A percentile compares a stretch with the other conserved stretches of the same genome.
Evolutionary conservation across 2,797 vertebrate species (phyloP).

Genomic region (Taeniopygia guttata): DNA sequence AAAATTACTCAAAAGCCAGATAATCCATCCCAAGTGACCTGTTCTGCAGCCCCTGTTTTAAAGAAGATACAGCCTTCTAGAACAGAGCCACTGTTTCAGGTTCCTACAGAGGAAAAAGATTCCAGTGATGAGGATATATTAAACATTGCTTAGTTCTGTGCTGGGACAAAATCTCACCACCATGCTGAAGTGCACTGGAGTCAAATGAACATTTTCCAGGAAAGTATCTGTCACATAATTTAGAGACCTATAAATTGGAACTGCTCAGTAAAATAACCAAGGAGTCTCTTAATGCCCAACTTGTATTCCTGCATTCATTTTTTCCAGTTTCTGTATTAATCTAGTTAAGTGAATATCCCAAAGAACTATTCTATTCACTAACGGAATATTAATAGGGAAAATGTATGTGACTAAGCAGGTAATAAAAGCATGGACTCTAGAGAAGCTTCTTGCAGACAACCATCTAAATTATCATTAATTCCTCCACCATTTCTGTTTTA

Average conservation of each 20-base stretch:
- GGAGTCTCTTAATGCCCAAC: not conserved
- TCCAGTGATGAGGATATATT: not conserved
- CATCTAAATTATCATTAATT: slow-evolving; percentile 44
- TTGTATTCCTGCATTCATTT: not conserved
- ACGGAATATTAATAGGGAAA: slow-evolving; percentile 34
- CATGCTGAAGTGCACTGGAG: not conserved
- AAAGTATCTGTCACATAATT: not conserved
- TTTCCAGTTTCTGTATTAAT: slow-evolving; percentile 20
- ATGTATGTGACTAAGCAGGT: not conserved
- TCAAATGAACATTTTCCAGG: not conserved
- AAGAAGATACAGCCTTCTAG: not conserved
- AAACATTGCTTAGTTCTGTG: not conserved
- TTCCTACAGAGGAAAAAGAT: not conserved
- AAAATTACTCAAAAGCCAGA: not conserved
- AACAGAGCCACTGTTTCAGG: not conserved
- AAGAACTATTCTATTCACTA: slow-evolving; percentile 20
- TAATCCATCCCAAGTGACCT: not conserved
- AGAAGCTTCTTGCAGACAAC: slow-evolving; percentile 20
- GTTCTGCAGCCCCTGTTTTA: not conserved
- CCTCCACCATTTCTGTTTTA: not conserved
- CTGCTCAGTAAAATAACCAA: not conserved
- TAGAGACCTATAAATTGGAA: not conserved
- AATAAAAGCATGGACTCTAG: not conserved
- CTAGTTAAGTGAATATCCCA: not conserved
- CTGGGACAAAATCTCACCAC: not conserved